Conservation (phyloP, 2,888 invertebrate species). For the Pristionchus mayeri region DNA sequence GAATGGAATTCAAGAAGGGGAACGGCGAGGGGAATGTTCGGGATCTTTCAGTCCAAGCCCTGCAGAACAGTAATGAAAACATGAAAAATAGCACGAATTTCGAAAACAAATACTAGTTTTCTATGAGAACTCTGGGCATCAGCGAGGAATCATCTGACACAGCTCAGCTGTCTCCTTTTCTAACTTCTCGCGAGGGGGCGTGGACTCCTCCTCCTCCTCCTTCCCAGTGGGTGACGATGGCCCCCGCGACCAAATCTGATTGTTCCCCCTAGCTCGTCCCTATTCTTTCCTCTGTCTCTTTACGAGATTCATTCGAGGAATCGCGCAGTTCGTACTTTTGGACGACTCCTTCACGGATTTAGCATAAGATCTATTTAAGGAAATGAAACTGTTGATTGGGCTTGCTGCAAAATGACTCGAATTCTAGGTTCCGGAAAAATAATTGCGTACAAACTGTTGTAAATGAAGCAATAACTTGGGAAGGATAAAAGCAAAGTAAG, state of each 20-base stretch:
- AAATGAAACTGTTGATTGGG: too few species aligned
- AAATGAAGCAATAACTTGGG: background rate
- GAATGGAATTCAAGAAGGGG: background rate
- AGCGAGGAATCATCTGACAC: background rate
- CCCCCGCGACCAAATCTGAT: slow-evolving; percentile 36
- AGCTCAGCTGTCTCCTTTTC: background rate
- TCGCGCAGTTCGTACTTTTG: background rate
- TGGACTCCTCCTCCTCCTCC: background rate
- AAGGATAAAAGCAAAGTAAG: background rate
- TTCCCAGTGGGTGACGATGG: background rate
- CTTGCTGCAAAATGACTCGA: too few species aligned
- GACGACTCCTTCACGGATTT: too few species aligned
- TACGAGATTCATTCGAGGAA: too few species aligned
- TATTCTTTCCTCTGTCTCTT: background rate
- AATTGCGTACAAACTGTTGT: background rate
- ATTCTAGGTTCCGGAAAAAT: too few species aligned
- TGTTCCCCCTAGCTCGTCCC: background rate
- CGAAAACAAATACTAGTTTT: too few species aligned
- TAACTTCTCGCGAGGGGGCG: background rate
- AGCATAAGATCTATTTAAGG: too few species aligned
- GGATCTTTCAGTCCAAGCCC: too few species aligned
- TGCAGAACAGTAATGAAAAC: too few species aligned
- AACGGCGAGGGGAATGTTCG: background rate
- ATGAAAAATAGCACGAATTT: too few species aligned
- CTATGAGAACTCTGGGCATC: too few species aligned